Evolutionary conservation across 2,113 vertebrate genomes (phyloP).

Genomic region (Apaloderma vittatum): DNA sequence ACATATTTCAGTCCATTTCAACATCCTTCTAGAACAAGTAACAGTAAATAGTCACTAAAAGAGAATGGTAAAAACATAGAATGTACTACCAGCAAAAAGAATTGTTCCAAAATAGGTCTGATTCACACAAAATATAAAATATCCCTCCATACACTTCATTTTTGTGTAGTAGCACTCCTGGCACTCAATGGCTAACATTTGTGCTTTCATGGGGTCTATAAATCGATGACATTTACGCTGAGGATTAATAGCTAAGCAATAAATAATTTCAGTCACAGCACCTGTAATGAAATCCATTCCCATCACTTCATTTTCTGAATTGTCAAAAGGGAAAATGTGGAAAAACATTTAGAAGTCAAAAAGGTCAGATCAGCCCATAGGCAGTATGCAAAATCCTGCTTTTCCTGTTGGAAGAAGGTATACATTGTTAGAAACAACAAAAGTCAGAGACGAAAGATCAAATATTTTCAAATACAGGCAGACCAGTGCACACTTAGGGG

Average conservation of each 20-base stretch:
- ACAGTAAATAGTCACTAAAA: background rate
- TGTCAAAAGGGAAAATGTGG: background rate
- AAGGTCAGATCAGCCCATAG: background rate
- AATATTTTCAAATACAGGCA: background rate
- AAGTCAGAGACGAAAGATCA: accelerated
- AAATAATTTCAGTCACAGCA: background rate
- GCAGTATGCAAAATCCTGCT: background rate
- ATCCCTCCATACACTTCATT: no score
- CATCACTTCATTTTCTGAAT: background rate
- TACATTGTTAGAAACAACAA: background rate
- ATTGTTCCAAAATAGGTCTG: background rate
- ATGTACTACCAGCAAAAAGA: background rate
- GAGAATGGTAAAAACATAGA: background rate
- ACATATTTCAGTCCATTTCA: background rate
- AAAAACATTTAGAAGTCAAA: background rate
- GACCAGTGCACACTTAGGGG: background rate
- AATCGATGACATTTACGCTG: background rate
- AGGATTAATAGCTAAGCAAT: background rate
- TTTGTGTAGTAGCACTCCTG: background rate
- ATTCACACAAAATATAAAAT: background rate
- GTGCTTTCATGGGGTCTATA: background rate
- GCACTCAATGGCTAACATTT: background rate
- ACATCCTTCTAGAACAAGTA: background rate
- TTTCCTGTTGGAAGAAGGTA: background rate
- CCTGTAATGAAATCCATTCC: background rate